Conservation (phyloP, 2,113 vertebrate species). For the Mastomys coucha region DNA sequence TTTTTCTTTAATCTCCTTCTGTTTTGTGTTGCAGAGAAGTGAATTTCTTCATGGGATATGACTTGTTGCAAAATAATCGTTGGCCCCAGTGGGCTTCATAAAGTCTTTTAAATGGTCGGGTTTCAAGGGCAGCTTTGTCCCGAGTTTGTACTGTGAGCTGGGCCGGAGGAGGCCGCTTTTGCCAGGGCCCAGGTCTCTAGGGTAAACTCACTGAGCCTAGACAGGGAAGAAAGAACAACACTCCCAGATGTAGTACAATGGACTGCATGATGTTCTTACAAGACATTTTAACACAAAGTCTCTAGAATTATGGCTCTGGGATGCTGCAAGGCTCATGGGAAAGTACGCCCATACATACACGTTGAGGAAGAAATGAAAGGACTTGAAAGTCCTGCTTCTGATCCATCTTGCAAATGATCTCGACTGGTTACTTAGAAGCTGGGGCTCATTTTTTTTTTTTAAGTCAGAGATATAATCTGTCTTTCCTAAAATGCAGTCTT, state of each 20-base stretch:
- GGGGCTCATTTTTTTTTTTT: neutral
- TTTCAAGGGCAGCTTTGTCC: constrained; percentile 90
- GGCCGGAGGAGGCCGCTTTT: constrained; percentile 67
- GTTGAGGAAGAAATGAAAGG: neutral
- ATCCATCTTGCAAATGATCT: neutral
- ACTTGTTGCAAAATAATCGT: constrained; percentile 90
- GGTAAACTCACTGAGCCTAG: constrained; percentile 74
- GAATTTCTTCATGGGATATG: constrained; percentile 91
- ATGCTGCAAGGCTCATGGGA: neutral
- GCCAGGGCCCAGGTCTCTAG: constrained; percentile 76
- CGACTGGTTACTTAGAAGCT: neutral
- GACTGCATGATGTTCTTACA: constrained; percentile 56
- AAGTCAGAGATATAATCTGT: neutral
- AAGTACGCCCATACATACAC: neutral
- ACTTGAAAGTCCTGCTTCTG: neutral
- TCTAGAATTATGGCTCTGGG: neutral
- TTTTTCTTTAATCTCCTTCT: constrained; percentile 88
- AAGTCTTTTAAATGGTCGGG: constrained; percentile 85
- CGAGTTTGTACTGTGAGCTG: constrained; percentile 68
- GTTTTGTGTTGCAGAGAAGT: constrained; percentile 87
- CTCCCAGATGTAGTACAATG: constrained; percentile 52
- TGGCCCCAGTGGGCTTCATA: constrained; percentile 89
- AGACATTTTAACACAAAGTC: constrained; percentile 56
- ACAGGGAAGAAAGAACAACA: constrained; percentile 78
- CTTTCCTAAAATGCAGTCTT: constrained; percentile 14